These are phyloP conservation scores for Setophaga coronata DNA, from an alignment of 2,113 vertebrate genomes.

Conservation along the genomic window DNA sequence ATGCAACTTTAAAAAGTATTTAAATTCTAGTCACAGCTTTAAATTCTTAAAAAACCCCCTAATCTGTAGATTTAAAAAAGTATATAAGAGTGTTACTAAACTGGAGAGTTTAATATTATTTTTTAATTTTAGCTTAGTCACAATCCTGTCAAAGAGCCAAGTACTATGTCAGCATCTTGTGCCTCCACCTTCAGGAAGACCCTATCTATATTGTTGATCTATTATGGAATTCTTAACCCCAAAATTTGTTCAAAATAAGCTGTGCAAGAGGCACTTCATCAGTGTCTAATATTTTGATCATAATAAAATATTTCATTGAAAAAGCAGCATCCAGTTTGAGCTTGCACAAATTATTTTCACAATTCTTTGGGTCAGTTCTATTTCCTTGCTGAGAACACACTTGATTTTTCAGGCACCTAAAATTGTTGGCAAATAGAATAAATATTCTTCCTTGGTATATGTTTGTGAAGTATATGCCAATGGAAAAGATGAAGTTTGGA, in stretches of 20 bases:
- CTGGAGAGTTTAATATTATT: neutral
- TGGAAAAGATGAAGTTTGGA: neutral
- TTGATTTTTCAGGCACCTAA: neutral
- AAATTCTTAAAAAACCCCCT: neutral
- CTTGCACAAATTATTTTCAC: neutral
- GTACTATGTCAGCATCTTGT: neutral
- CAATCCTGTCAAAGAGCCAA: neutral
- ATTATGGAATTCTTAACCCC: neutral
- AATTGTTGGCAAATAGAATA: neutral
- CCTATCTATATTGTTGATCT: neutral
- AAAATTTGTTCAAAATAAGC: neutral
- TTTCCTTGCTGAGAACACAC: neutral
- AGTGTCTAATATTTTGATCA: neutral
- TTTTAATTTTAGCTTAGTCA: neutral
- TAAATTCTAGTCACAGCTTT: neutral
- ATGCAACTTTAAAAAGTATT: neutral
- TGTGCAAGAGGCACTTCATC: neutral
- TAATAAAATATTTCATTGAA: neutral
- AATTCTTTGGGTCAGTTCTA: neutral
- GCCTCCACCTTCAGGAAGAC: neutral
- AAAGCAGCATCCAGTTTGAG: neutral
- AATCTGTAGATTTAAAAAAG: neutral
- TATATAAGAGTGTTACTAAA: neutral
- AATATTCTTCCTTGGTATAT: neutral
- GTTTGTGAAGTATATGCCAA: neutral